These are phyloP conservation scores for Drosophila birchii DNA, from an alignment of 2,888 invertebrate species.

Conservation along the genomic window DNA sequence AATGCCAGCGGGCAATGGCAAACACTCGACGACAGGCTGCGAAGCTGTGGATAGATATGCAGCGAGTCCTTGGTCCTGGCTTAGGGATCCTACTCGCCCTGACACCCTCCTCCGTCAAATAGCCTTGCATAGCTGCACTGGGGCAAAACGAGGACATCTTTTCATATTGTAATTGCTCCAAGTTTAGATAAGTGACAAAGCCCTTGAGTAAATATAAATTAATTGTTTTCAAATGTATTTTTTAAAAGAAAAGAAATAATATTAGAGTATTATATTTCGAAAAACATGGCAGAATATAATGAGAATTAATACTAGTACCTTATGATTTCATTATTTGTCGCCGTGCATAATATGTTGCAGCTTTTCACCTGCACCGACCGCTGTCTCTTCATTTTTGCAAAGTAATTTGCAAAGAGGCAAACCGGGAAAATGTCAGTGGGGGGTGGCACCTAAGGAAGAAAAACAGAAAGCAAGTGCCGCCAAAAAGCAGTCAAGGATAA, in stretches of 20 bases:
- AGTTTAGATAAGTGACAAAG: background rate
- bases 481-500: conserved; percentile 77
- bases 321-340: conserved; percentile 2
- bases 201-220: background rate
- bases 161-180: background rate
- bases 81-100: conserved; percentile 13
- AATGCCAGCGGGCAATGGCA: conserved; percentile 59
- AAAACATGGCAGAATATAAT: background rate
- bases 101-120: background rate
- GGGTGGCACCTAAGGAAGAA: background rate
- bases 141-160: background rate
- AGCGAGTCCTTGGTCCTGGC: conserved; percentile 47
- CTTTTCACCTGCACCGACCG: conserved; percentile 27
- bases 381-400: conserved; percentile 78
- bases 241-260: too few relatives aligned
- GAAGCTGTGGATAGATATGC: conserved; percentile 46
- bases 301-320: background rate
- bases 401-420: conserved; percentile 80
- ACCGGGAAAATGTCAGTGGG: conserved; percentile 32
- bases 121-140: conserved; percentile 61
- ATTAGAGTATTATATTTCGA: too few relatives aligned
- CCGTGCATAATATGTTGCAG: conserved; percentile 42
- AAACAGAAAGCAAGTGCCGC: conserved; percentile 75
- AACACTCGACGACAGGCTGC: conserved; percentile 66
- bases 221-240: background rate